Conservation (phyloP, 2,113 vertebrate genomes). For the Eolophus roseicapilla region DNA sequence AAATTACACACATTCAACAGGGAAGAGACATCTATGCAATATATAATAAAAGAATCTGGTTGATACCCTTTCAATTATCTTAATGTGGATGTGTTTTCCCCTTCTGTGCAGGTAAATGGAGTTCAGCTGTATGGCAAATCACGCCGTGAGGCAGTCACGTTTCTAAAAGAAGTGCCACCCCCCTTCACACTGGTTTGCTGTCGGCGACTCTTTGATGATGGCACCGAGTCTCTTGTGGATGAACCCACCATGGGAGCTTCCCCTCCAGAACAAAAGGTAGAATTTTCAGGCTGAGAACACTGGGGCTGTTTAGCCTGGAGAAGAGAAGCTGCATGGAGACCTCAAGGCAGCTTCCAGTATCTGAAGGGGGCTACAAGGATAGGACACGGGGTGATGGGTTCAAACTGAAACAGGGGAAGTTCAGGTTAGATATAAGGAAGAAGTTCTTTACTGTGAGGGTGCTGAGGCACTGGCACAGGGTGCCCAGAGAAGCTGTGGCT, state of each 20-base stretch:
- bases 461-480: neutral
- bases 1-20: neutral
- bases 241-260: neutral
- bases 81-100: neutral
- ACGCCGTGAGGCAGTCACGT: conserved; percentile 87
- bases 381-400: neutral
- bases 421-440: neutral
- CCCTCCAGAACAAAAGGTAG: conserved; percentile 56
- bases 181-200: conserved; percentile 94
- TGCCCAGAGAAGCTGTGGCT: neutral
- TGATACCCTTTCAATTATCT: neutral
- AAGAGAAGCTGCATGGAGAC: neutral
- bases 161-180: conserved; percentile 91
- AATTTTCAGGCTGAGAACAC: neutral
- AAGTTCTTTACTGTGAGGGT: neutral
- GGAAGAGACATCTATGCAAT: neutral
- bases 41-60: neutral
- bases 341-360: neutral
- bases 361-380: neutral
- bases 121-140: conserved; percentile 88
- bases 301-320: neutral
- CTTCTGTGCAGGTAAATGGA: conserved; percentile 83
- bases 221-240: conserved; percentile 72
- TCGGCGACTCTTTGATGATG: conserved; percentile 81
- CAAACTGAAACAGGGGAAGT: neutral